Conservation (phyloP, 2,888 invertebrate genomes). For the Caenorhabditis sinica region DNA sequence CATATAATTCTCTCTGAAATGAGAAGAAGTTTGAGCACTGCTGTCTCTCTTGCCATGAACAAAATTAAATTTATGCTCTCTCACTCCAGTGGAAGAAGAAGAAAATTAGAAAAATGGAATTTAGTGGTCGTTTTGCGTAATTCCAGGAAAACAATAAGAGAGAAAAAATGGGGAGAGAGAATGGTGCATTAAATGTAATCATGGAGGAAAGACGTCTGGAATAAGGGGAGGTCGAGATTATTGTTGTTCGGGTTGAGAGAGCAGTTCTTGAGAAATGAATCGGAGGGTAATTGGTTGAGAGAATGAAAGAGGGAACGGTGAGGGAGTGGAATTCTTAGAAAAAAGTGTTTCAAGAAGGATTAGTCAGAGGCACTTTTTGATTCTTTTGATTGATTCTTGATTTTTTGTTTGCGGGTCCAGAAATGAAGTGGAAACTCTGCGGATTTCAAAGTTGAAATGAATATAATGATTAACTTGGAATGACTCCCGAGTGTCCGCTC, state of each 20-base stretch:
- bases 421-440: too few relatives aligned
- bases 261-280: background rate
- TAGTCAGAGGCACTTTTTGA: background rate
- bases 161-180: too few relatives aligned
- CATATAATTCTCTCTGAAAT: constrained; percentile 19
- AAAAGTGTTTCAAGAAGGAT: background rate
- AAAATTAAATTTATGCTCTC: constrained; percentile 34
- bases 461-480: too few relatives aligned
- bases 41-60: background rate
- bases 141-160: constrained; percentile 25
- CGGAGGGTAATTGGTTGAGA: background rate
- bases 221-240: background rate
- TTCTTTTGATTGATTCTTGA: too few relatives aligned
- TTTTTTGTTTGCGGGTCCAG: too few relatives aligned
- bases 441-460: too few relatives aligned
- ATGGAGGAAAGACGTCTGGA: constrained; percentile 3
- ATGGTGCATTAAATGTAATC: constrained; percentile 14
- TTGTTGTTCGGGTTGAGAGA: background rate
- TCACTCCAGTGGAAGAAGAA: background rate
- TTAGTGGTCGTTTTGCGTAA: constrained; percentile 7
- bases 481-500: too few relatives aligned
- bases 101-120: background rate
- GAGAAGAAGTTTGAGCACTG: constrained; percentile 25
- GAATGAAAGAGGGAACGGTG: background rate
- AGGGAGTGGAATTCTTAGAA: background rate